Base-by-base conservation (phyloP, 2,888 invertebrate genomes). In the Nesidiocoris tenuis region DNA sequence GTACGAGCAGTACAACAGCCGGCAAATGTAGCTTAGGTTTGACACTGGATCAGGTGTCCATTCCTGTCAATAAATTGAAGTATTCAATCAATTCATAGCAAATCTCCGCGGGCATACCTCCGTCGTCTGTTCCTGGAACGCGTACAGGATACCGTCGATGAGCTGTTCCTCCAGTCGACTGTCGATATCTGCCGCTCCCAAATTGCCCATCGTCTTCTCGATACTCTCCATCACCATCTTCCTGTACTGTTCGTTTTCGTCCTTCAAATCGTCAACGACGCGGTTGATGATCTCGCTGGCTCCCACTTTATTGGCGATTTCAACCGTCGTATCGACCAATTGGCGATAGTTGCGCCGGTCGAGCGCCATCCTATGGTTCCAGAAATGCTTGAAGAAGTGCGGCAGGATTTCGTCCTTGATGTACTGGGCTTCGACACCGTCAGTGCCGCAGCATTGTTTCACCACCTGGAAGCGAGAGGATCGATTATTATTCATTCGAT, bases 201-300 rank as follows among this genome's bases (percentile, higher is more conserved):
- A 87, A 84, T 96, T 97, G 1, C 94, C 95, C 89, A 98, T 95
- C 76, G 98, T 97, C 85, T 98, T 98, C 83, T 99, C 99, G 76
- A 99, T 98, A 0, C 98, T 98, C 84, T 99, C 99, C 97, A 99
- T 99, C 1, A 99, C 99, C 99, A 99, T 99, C 86, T 99, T 99
- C 78, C 99, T 89, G 84, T 99, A 99, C 83, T 98, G 97, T 84
- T 99, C 99, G 83, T 98, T 98, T 85, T 99, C 99, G 83, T 99
- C 99, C 85, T 99, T 99, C 76, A 99, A 86, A 85, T 99, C 99
- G 82, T 99, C 99, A 0, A 99, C 99, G 63, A 99, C 95, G 79
- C 98, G 89, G 84, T 96, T 96, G 77, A 99, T 96, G 79, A 99
- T 99, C 87, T 99, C 99, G 0, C 98, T 96, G 2, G 98, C 95